Percentiles rank a stretch among this genome's conserved stretches.
phyloP scores from a whole-genome alignment of 2,113 vertebrate genomes.

The Malurus melanocephalus region DNA sequence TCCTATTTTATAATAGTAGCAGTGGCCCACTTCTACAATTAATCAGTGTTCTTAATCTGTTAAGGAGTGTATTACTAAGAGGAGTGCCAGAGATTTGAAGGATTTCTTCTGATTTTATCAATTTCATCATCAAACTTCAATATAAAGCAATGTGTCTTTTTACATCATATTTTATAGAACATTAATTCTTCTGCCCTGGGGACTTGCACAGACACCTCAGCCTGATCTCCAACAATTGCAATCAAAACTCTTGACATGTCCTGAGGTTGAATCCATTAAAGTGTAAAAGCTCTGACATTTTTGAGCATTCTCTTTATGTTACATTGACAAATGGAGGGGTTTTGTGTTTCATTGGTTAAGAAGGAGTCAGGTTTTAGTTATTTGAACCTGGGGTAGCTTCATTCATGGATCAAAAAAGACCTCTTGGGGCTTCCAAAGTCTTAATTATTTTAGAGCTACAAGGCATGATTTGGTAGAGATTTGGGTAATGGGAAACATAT shows the following conservation, averaged over 20 bases:
- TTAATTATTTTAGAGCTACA: slow-evolving; percentile 79
- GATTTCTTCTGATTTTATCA: background rate
- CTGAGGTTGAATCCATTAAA: slow-evolving; percentile 50
- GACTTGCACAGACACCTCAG: slow-evolving; percentile 17
- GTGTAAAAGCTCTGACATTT: slow-evolving; percentile 59
- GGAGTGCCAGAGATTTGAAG: background rate
- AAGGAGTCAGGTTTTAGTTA: slow-evolving; percentile 69
- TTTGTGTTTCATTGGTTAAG: slow-evolving; percentile 70
- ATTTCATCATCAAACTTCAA: background rate
- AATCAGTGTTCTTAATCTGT: background rate
- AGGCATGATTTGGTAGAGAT: slow-evolving; percentile 67
- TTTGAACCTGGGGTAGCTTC: slow-evolving; percentile 71
- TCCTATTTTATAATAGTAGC: background rate
- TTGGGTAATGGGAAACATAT: slow-evolving; percentile 75
- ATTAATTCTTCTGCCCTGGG: background rate
- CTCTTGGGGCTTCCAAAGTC: slow-evolving; percentile 71
- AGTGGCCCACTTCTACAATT: background rate
- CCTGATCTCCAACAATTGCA: slow-evolving; percentile 11
- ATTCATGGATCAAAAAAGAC: slow-evolving; percentile 75
- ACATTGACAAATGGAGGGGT: slow-evolving; percentile 65
- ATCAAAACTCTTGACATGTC: slow-evolving; percentile 43
- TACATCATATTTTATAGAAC: background rate
- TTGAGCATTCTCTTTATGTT: slow-evolving; percentile 51
- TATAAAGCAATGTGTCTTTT: background rate
- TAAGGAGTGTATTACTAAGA: background rate